Evolutionary conservation across 2,888 invertebrate species (phyloP).

Genomic region (Tuta absoluta): DNA sequence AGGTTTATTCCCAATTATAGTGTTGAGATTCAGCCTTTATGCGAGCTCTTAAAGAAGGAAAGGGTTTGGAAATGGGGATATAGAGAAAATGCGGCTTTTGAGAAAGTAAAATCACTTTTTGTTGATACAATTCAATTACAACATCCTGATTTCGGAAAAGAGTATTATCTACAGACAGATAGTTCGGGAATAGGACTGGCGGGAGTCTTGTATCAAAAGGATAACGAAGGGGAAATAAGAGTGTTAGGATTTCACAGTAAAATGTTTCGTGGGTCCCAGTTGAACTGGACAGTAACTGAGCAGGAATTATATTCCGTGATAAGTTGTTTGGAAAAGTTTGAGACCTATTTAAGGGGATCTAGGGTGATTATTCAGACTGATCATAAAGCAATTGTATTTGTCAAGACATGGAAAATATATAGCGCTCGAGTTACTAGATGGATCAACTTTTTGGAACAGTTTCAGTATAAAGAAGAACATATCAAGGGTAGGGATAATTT

Average conservation of each 20-base stretch:
- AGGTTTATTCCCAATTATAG: constrained; percentile 37
- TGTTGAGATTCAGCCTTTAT: constrained; percentile 31
- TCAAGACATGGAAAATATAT: constrained; percentile 38
- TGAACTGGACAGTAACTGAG: constrained; percentile 40
- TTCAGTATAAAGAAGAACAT: constrained; percentile 36
- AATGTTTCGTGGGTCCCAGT: constrained; percentile 31
- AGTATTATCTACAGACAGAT: constrained; percentile 32
- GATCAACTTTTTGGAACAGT: constrained; percentile 37
- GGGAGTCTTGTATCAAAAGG: constrained; percentile 36
- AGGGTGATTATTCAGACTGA: constrained; percentile 37
- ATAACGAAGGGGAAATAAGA: constrained; percentile 27
- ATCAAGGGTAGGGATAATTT: constrained; percentile 33
- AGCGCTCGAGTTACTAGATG: constrained; percentile 37
- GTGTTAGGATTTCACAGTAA: constrained; percentile 37
- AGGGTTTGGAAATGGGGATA: not conserved
- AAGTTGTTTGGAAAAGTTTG: constrained; percentile 37
- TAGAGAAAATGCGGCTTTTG: constrained; percentile 34
- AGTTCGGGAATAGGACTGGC: constrained; percentile 34
- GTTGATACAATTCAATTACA: constrained; percentile 24
- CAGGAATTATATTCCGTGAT: constrained; percentile 40
- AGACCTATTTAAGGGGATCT: constrained; percentile 38
- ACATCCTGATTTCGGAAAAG: constrained; percentile 22
- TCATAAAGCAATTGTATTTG: constrained; percentile 37
- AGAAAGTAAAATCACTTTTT: constrained; percentile 33
- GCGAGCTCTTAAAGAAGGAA: constrained; percentile 17